These are phyloP conservation scores for Oreochromis niloticus DNA, from an alignment of 2,113 vertebrate genomes.

Conservation along the genomic window DNA sequence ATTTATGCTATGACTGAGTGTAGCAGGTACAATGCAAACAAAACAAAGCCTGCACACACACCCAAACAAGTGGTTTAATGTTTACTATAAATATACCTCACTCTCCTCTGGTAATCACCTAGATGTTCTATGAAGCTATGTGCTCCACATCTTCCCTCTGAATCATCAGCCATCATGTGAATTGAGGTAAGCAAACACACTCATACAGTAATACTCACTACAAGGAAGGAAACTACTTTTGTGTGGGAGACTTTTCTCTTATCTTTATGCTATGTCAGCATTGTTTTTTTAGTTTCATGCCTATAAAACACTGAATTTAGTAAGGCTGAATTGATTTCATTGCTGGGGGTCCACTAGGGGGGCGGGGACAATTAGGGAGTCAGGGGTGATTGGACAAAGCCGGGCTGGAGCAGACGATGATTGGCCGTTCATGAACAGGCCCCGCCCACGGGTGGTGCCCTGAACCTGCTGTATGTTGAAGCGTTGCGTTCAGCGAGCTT, in stretches of 20 bases:
- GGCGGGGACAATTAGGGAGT: slow-evolving; percentile 4
- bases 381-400: slow-evolving; percentile 46
- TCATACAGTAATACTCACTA: neutral
- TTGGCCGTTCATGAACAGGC: slow-evolving; percentile 23
- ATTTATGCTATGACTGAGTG: neutral
- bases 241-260: neutral
- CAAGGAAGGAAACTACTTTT: neutral
- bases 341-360: neutral
- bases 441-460: slow-evolving; percentile 63
- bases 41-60: neutral
- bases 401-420: neutral
- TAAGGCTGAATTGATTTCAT: neutral
- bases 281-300: neutral
- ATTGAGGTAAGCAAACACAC: neutral
- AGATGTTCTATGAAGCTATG: neutral
- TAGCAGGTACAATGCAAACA: neutral
- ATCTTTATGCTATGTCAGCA: neutral
- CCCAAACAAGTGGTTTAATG: neutral
- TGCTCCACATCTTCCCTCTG: neutral
- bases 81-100: neutral
- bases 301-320: neutral
- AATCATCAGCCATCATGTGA: neutral
- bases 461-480: slow-evolving; percentile 63
- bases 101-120: neutral
- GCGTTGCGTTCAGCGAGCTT: slow-evolving; percentile 47